Conservation (phyloP, 2,113 vertebrate species). For the Rhinopomastus cyanomelas region DNA sequence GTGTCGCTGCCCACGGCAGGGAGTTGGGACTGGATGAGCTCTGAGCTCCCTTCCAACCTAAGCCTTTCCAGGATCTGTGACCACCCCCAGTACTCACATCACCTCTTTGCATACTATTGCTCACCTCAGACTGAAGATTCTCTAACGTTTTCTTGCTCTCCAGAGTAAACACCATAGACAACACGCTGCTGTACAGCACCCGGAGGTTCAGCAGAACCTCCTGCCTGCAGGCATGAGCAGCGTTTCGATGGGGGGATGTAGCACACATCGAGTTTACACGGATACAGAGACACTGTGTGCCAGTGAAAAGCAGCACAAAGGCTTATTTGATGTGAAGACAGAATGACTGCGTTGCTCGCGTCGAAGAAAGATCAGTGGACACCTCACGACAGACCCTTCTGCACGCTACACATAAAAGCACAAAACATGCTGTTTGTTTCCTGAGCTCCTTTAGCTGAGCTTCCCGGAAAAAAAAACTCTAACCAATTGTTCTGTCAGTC, state of each 20-base stretch:
- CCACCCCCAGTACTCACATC: background rate
- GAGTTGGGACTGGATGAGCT: too few relatives aligned
- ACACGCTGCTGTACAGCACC: background rate
- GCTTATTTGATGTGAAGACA: slow-evolving; percentile 32
- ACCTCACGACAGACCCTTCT: slow-evolving; percentile 14
- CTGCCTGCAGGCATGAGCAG: background rate
- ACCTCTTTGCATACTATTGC: background rate
- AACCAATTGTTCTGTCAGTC: slow-evolving; percentile 57
- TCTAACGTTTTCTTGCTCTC: background rate
- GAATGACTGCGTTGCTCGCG: slow-evolving; percentile 47
- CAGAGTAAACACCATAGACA: background rate
- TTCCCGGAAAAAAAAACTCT: background rate
- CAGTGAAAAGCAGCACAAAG: slow-evolving; percentile 56
- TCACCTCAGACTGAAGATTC: background rate
- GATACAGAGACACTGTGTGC: background rate
- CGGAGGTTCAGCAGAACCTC: background rate
- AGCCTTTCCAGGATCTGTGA: too few relatives aligned
- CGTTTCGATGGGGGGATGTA: background rate
- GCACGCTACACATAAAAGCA: background rate
- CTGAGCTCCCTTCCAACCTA: too few relatives aligned
- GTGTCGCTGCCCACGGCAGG: too few relatives aligned
- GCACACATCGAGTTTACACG: background rate
- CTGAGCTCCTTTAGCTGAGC: background rate
- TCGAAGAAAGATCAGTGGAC: slow-evolving; percentile 50
- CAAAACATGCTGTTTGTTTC: slow-evolving; percentile 7